phyloP scores from a whole-genome alignment of 2,113 vertebrate species.

The Charadrius vociferus region DNA sequence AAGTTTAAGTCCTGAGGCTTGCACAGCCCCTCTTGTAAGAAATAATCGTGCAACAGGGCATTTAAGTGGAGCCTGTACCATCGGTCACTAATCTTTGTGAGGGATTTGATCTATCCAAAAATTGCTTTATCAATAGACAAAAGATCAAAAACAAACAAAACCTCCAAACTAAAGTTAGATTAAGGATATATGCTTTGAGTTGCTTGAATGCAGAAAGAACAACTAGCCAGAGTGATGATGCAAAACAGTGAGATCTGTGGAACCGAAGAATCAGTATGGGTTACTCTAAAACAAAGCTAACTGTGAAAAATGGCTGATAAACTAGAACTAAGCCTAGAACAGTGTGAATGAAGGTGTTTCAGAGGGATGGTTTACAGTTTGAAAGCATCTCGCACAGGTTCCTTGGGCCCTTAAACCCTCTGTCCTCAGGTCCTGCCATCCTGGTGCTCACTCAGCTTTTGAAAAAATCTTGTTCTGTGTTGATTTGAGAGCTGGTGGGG shows the following conservation, averaged over 20 bases:
- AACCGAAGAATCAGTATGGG: neutral
- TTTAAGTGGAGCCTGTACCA: neutral
- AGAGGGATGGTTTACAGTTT: neutral
- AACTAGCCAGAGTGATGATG: neutral
- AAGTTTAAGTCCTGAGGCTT: neutral
- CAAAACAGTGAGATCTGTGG: neutral
- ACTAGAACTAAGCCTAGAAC: neutral
- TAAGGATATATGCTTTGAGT: neutral
- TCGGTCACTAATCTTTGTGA: neutral
- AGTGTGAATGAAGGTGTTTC: neutral
- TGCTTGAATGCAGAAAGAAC: neutral
- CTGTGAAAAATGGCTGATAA: neutral
- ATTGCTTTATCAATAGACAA: too few relatives aligned
- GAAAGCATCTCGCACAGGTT: neutral
- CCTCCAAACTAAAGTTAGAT: neutral
- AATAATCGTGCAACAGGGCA: neutral
- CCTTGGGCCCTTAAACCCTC: neutral
- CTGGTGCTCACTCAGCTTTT: neutral
- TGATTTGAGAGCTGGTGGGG: neutral
- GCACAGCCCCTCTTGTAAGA: neutral
- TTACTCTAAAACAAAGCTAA: neutral
- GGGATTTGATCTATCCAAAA: neutral
- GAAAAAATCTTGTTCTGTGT: neutral
- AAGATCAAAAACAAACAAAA: neutral
- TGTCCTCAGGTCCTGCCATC: neutral